Evolutionary conservation across 2,113 vertebrate species (phyloP), one percentile per base, ranked within the genome.

Genomic region (Xiphophorus couchianus): DNA sequence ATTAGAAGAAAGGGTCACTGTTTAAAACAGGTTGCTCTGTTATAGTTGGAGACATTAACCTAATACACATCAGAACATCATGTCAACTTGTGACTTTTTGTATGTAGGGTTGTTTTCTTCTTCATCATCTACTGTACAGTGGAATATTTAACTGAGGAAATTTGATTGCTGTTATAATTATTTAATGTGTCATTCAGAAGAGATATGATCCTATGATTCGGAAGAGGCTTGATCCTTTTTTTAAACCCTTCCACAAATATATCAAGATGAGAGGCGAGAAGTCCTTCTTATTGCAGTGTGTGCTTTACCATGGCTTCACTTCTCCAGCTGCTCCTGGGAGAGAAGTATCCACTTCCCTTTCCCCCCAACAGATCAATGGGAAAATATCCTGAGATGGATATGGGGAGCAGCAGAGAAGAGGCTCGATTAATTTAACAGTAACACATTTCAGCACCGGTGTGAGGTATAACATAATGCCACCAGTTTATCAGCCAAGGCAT

Each of bases 381-480:
- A 73, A 72, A 83, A 89, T 81, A 77, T 84, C 66, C 69, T 85
- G 25, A 85, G 82, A 73, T 80, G 90, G 89, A 92, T 93, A 84
- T 94, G 93, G n/a, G 86, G 89, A 88, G 91, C 88, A 77, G 88
- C 85, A 93, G 91, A 86, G 86, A 89, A 71, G 83, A 90, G 84
- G 84, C 71, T 81, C 91, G 88, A 91, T 94, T 93, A 86, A 94
- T 93, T 94, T 91, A 92, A 90, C 85, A 81, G 89, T 83, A 92
- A 92, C 92, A 91, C 93, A 66, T 92, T 89, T 91, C 66, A 88
- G 80, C 66, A 58, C 67, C 1, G 19, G 62, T 73, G 82, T 33
- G 78, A 92, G 85, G 84, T 89, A 91, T 83, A 94, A 93, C 75
- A 17, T 10, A 71, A 93, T 48, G 80, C 51, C 51, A 25, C 22